Base-by-base conservation (phyloP, 1,140 invertebrate species). In the Hormaphis cornu region DNA sequence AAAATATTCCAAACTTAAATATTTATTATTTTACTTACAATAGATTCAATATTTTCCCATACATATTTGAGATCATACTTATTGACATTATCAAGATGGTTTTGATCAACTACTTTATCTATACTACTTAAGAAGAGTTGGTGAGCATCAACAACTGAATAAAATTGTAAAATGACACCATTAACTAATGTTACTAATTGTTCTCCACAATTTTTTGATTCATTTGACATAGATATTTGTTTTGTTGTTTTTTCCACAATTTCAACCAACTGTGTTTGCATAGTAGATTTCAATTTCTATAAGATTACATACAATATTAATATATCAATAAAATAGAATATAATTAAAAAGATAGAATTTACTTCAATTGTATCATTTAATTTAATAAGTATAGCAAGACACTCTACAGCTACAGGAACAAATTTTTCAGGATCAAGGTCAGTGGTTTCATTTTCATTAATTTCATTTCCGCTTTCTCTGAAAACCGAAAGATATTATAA, bases 1-100 rank as follows among this genome's bases (percentile, higher is more conserved):
- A 35, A 24, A n/a, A n/a, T n/a, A n/a, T n/a, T n/a, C n/a, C n/a
- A n/a, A n/a, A n/a, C n/a, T n/a, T 16, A 58, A 20, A 1, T 56
- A n/a, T 40, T 9, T 61, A 9, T 35, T 53, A 54, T 71, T 69
- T 56, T 12, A 81, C 84, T 82, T 82, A 93, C 89, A 72, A 93
- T 89, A 75, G 85, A 84, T 78, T 96, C 93, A 24, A 94, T 87
- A 75, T 90, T 89, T 35, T 84, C 86, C 92, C 93, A 95, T 73
- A 93, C 90, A 78, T 93, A 88, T 16, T 86, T 83, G 74, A 91
- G 86, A 73, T 87, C 86, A 78, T 94, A 93, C 4, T 86, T 76
- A 44, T 81, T 80, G 3, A 83, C 76, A 71, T 82, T 80, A 22
- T 80, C 72, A 37, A 82, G 79, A 74, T 86, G 81, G 59, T 81